phyloP scores from a whole-genome alignment of 2,113 vertebrate species.

The Zingel zingel region DNA sequence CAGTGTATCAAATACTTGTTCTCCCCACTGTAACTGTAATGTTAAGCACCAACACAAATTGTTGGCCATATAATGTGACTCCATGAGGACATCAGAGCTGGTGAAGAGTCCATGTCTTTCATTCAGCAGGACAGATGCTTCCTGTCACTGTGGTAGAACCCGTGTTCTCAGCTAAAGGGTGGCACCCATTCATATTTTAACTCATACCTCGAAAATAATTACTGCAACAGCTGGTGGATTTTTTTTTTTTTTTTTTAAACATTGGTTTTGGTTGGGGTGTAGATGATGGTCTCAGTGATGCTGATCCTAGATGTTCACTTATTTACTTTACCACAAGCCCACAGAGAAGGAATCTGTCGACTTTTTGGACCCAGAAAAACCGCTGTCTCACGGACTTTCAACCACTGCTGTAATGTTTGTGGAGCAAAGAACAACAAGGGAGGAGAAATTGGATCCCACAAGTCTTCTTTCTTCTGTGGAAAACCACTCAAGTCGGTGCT shows the following conservation, averaged over 20 bases:
- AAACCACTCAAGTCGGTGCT: conserved; percentile 33
- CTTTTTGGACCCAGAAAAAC: conserved; percentile 29
- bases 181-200: conserved; percentile 33
- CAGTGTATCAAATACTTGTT: no score
- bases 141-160: conserved; percentile 41
- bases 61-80: background rate
- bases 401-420: conserved; percentile 60
- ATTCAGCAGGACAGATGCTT: conserved; percentile 36
- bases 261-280: conserved; percentile 43
- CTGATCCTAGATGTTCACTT: conserved; percentile 53
- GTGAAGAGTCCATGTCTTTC: background rate
- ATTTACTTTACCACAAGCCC: conserved; percentile 53
- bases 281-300: conserved; percentile 49
- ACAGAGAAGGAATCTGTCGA: conserved; percentile 35
- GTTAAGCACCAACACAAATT: no score
- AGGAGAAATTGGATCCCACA: conserved; percentile 44
- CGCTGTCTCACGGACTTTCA: conserved; percentile 16
- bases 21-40: no score
- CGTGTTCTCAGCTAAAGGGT: conserved; percentile 46
- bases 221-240: conserved; percentile 52
- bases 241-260: conserved; percentile 42
- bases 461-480: conserved; percentile 34
- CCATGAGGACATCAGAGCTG: background rate
- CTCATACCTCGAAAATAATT: conserved; percentile 49
- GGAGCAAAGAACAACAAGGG: conserved; percentile 41